A percentile compares a stretch with the other conserved stretches of the same genome.
Evolutionary conservation across 2,888 invertebrate genomes (phyloP).

Genomic region (Ceriagrion tenellum): DNA sequence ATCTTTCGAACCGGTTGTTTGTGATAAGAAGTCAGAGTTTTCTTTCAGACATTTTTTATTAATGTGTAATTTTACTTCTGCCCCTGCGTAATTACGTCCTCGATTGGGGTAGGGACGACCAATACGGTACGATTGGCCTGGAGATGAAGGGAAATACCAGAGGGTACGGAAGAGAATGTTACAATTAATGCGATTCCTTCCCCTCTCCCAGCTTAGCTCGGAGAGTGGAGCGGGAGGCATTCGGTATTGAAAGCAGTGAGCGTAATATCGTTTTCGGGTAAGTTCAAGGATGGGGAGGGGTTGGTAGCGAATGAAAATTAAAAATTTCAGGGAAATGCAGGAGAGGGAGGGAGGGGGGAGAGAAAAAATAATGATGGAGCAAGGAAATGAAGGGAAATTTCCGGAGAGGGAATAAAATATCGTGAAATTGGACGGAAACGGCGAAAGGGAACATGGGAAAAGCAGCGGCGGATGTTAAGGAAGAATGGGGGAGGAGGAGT

Average conservation of each 20-base stretch:
- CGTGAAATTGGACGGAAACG: slow-evolving; percentile 14
- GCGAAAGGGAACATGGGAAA: neutral
- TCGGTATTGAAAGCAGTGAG: neutral
- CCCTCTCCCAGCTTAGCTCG: neutral
- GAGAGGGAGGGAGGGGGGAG: neutral
- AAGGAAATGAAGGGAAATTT: neutral
- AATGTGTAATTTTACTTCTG: too few relatives aligned
- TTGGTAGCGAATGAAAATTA: neutral
- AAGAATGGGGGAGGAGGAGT: neutral
- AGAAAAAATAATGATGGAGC: neutral
- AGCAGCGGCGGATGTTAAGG: neutral
- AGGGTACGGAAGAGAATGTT: neutral
- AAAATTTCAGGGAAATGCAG: neutral
- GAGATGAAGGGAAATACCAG: neutral
- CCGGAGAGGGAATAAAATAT: neutral
- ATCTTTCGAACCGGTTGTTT: too few relatives aligned
- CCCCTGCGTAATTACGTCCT: too few relatives aligned
- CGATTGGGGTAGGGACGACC: neutral
- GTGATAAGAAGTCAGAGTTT: too few relatives aligned
- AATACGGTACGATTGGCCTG: neutral
- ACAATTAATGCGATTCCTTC: neutral
- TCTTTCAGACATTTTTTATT: too few relatives aligned
- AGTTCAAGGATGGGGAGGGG: neutral
- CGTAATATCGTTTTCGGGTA: neutral
- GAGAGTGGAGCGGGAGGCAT: neutral